These are phyloP conservation scores for Scopus umbretta DNA, from an alignment of 2,113 vertebrate genomes.

Conservation along the genomic window DNA sequence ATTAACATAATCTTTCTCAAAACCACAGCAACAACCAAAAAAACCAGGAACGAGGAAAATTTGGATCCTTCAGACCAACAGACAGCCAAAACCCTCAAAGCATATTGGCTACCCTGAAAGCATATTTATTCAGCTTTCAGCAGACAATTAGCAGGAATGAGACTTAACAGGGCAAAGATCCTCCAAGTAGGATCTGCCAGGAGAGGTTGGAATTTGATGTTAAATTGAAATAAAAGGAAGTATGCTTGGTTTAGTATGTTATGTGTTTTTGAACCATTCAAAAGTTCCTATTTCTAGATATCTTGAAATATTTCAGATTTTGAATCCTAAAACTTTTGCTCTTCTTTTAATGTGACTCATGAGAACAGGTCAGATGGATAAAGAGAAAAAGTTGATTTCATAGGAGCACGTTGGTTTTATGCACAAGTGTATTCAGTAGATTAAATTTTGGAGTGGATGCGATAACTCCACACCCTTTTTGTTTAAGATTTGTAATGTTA, in stretches of 20 bases:
- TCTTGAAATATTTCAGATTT: background rate
- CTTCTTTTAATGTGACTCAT: background rate
- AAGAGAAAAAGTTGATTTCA: background rate
- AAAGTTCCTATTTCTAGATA: background rate
- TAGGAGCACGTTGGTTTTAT: background rate
- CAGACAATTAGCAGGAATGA: slow-evolving; percentile 38
- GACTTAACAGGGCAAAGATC: slow-evolving; percentile 14
- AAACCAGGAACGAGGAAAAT: background rate
- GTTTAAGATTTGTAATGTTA: background rate
- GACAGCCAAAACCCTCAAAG: slow-evolving; percentile 38
- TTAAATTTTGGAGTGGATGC: background rate
- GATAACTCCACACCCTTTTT: background rate
- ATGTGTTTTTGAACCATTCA: background rate
- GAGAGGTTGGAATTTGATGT: background rate
- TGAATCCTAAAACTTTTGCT: background rate
- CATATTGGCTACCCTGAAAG: background rate
- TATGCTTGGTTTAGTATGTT: background rate
- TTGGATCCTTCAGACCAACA: slow-evolving; percentile 1
- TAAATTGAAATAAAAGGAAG: background rate
- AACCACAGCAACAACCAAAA: slow-evolving; percentile 29
- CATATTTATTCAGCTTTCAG: slow-evolving; percentile 54
- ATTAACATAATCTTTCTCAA: slow-evolving; percentile 28
- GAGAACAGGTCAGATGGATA: background rate
- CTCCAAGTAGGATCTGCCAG: background rate
- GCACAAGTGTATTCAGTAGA: background rate